Evolutionary conservation across 2,888 invertebrate species (phyloP).

Genomic region (Bombylius discolor): DNA sequence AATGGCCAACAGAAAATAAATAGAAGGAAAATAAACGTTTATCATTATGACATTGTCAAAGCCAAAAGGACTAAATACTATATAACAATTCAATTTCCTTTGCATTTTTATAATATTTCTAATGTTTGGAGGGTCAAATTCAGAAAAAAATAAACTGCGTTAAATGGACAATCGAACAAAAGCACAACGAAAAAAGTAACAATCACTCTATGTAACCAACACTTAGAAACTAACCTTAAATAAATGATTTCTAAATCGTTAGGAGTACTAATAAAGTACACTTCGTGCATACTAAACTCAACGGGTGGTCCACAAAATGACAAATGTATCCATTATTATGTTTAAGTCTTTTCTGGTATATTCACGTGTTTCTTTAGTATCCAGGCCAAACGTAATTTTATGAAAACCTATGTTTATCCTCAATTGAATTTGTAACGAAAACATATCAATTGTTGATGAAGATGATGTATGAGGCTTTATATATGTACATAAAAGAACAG

Average conservation of each 20-base stretch:
- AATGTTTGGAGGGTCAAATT: neutral
- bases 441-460: constrained; percentile 13
- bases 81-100: constrained; percentile 13
- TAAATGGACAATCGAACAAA: neutral
- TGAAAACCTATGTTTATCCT: constrained; percentile 8
- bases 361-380: neutral
- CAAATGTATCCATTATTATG: constrained; percentile 15
- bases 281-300: constrained; percentile 4
- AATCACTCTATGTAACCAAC: constrained; percentile 6
- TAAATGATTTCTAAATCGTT: constrained; percentile 5
- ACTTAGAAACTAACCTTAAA: constrained; percentile 10
- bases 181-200: constrained; percentile 9
- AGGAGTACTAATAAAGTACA: neutral
- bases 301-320: constrained; percentile 16
- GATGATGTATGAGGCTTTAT: neutral
- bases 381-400: neutral
- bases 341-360: neutral
- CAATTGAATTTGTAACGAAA: constrained; percentile 16
- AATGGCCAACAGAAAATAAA: no score
- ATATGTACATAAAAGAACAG: no score
- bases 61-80: no score
- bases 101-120: neutral
- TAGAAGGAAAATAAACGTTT: no score
- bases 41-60: no score
- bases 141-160: neutral